These are phyloP conservation scores for Lontra canadensis DNA, from an alignment of 2,113 vertebrate species.

Conservation along the genomic window DNA sequence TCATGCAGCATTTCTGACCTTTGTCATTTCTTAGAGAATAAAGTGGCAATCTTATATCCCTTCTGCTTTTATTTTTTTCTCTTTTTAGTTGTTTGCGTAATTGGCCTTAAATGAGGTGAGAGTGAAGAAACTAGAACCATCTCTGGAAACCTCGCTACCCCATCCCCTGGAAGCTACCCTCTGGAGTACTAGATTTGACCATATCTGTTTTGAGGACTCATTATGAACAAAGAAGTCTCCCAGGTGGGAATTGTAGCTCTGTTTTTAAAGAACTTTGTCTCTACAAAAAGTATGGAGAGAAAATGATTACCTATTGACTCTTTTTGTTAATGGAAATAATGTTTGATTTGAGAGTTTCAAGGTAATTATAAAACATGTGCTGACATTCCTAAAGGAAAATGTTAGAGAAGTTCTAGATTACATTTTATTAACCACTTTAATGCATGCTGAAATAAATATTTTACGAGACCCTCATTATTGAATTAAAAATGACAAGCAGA, in stretches of 20 bases:
- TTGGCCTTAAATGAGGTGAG: slow-evolving; percentile 55
- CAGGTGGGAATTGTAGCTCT: slow-evolving; percentile 62
- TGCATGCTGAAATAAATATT: not conserved
- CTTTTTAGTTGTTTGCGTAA: slow-evolving; percentile 55
- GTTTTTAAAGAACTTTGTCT: slow-evolving; percentile 43
- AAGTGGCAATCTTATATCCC: slow-evolving; percentile 5
- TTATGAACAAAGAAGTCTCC: slow-evolving; percentile 77
- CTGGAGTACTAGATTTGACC: slow-evolving; percentile 33
- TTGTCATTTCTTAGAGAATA: slow-evolving; percentile 45
- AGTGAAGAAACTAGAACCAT: not conserved
- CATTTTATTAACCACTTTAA: not conserved
- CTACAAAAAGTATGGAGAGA: not conserved
- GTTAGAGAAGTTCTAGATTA: not conserved
- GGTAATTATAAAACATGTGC: slow-evolving; percentile 1
- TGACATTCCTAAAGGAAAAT: not conserved
- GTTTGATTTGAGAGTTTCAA: slow-evolving; percentile 13
- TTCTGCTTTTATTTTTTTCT: slow-evolving; percentile 48
- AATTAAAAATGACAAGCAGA: not conserved
- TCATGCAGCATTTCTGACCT: not conserved
- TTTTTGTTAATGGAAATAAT: slow-evolving; percentile 26
- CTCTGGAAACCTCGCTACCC: slow-evolving; percentile 10
- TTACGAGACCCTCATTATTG: not conserved
- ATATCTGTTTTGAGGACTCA: slow-evolving; percentile 64
- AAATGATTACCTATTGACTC: not conserved
- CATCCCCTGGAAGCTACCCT: not conserved